Base-by-base conservation (phyloP, 2,113 vertebrate species). In the Platysternon megacephalum region DNA sequence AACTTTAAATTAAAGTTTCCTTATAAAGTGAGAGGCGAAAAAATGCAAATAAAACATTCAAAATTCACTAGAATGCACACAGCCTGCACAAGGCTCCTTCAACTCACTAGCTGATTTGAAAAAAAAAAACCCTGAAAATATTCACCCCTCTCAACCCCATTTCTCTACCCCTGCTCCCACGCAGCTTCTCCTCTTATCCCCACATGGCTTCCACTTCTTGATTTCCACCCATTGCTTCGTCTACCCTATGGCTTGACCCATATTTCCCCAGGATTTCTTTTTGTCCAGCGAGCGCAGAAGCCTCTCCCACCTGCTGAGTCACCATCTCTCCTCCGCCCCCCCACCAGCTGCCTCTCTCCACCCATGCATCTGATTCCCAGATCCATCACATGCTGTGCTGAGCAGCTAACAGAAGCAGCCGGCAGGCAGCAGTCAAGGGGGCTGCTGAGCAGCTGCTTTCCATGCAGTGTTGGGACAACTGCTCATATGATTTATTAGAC, bases 361-460 rank as follows among this genome's bases (percentile, higher is more conserved):
- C 88, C 0, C 88, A n/a, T 80, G 24, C 93, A 90, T 97, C 82
- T 84, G 95, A 94, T 44, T 90, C 89, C 90, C 96, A 96, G 96
- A 21, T 44, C 83, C 87, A 79, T 65, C 94, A 91, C 97, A 95
- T 5, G 95, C 97, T 97, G 96, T 85, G 97, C 76, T 0, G 87
- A 86, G 91, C 39, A 1, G 90, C 56, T 1, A 56, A 3, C 84
- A 24, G 96, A 17, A 97, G 96, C 97, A 97, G 97, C 96, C 96
- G 95, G 96, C 97, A 97, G 95, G 97, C 97, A 97, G 96, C 94
- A 83, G 94, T 1, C 90, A 6, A 94, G 84, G 93, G 87, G 79
- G 82, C 85, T 48, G 94, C 95, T 0, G 84, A 96, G 96, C 97
- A 97, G 97, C 97, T 97, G 97, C 97, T 83, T 9, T 19, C 94